Conservation (phyloP, 2,888 invertebrate genomes). For the Apamea crenata region DNA sequence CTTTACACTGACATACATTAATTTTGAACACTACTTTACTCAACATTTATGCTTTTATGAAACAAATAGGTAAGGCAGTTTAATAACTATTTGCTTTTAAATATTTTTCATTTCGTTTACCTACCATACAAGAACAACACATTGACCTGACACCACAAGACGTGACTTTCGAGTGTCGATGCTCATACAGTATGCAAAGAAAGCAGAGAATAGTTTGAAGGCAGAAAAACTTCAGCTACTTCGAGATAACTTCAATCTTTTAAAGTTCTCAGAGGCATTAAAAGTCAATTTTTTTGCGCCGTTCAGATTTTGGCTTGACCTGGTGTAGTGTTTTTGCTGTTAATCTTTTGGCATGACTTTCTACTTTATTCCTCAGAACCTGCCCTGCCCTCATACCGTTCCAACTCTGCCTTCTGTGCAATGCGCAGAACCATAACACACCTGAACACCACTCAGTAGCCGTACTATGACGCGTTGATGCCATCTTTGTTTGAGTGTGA, state of each 20-base stretch:
- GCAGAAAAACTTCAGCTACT: neutral
- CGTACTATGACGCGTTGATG: neutral
- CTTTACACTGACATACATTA: conserved; percentile 53
- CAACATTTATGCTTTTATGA: conserved; percentile 51
- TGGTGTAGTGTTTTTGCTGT: neutral
- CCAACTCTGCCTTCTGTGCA: conserved; percentile 1
- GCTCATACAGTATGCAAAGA: neutral
- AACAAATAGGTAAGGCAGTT: conserved; percentile 23
- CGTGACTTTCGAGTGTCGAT: neutral
- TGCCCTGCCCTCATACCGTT: neutral
- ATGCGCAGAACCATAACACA: neutral
- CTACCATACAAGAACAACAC: neutral
- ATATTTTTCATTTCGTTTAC: neutral
- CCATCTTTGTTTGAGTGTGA: neutral
- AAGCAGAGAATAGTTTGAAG: neutral
- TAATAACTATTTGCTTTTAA: conserved; percentile 25
- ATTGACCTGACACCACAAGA: neutral
- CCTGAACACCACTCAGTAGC: neutral
- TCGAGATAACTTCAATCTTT: neutral
- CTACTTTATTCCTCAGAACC: neutral
- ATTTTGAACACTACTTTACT: conserved; percentile 40
- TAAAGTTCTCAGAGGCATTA: neutral
- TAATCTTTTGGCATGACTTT: conserved; percentile 21
- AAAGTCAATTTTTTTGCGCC: neutral
- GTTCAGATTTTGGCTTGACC: neutral